A percentile compares a stretch with the other conserved stretches of the same genome.
Conservation (phyloP, 2,797 vertebrate genomes). For the Iguana delicatissima region DNA sequence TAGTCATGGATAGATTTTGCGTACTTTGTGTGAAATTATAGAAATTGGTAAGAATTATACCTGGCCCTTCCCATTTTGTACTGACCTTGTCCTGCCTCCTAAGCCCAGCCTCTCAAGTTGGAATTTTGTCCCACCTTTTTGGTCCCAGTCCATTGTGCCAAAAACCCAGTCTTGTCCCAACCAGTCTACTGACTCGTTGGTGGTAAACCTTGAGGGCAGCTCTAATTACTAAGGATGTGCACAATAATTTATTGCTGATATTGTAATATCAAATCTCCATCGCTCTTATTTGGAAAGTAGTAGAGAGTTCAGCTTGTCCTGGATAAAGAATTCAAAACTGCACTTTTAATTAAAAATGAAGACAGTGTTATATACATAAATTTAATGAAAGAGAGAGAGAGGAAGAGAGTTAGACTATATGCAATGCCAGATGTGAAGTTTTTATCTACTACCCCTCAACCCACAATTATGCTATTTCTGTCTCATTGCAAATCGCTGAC, state of each 20-base stretch:
- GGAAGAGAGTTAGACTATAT: background rate
- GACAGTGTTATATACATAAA: background rate
- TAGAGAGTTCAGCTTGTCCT: background rate
- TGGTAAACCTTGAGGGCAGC: background rate
- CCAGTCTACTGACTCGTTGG: background rate
- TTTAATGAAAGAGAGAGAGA: background rate
- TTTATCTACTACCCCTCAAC: slow-evolving; percentile 8
- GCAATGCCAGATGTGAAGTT: slow-evolving; percentile 20
- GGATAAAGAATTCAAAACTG: background rate
- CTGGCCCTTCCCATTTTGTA: too few species aligned
- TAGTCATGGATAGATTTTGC: too few species aligned
- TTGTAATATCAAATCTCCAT: background rate
- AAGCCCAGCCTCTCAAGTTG: too few species aligned
- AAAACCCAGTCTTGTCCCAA: background rate
- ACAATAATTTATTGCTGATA: background rate
- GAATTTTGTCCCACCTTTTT: background rate
- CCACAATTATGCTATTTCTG: slow-evolving; percentile 25
- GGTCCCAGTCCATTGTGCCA: background rate
- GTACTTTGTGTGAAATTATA: too few species aligned
- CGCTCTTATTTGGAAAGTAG: background rate
- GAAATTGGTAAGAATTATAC: too few species aligned
- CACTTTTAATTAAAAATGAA: slow-evolving; percentile 8
- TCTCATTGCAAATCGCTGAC: slow-evolving; percentile 23
- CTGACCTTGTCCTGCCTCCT: too few species aligned
- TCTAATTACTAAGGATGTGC: background rate